phyloP scores from a whole-genome alignment of 2,113 vertebrate genomes.

The Brachypteracias leptosomus region DNA sequence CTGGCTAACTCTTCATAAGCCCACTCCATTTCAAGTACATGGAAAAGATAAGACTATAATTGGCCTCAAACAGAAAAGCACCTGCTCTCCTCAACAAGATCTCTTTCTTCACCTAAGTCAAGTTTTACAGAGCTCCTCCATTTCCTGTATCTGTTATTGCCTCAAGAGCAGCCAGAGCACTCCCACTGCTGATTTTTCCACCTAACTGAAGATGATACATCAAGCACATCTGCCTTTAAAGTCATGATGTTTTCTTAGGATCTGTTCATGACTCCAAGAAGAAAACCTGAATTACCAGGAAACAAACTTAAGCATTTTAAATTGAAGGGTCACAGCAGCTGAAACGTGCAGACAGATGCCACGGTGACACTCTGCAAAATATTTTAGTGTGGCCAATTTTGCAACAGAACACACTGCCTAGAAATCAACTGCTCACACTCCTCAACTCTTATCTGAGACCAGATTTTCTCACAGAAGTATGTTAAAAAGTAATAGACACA shows the following conservation, averaged over 20 bases:
- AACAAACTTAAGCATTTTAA: not conserved
- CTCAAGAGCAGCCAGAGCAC: not conserved
- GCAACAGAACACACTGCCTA: not conserved
- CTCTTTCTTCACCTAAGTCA: not conserved
- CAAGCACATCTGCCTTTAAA: not conserved
- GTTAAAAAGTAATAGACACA: not conserved
- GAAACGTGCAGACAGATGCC: not conserved
- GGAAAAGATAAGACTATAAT: slow-evolving; percentile 16
- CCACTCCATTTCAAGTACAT: not conserved
- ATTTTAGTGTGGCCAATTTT: not conserved
- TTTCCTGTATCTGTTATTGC: not conserved
- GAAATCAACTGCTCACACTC: not conserved
- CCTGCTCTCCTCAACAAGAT: not conserved
- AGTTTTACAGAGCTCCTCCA: not conserved
- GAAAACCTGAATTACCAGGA: not conserved
- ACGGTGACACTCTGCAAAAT: not conserved
- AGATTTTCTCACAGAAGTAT: not conserved
- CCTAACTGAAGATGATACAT: not conserved
- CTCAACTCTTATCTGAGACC: not conserved
- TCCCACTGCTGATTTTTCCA: not conserved
- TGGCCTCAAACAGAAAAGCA: not conserved
- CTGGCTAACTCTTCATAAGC: not conserved
- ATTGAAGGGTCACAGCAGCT: not conserved
- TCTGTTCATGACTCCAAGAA: not conserved
- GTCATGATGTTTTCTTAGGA: not conserved